Evolutionary conservation across 30 jellyfish, hydroid and myxozoan genomes (phyloP).

Genomic region (Clytia hemisphaerica): DNA sequence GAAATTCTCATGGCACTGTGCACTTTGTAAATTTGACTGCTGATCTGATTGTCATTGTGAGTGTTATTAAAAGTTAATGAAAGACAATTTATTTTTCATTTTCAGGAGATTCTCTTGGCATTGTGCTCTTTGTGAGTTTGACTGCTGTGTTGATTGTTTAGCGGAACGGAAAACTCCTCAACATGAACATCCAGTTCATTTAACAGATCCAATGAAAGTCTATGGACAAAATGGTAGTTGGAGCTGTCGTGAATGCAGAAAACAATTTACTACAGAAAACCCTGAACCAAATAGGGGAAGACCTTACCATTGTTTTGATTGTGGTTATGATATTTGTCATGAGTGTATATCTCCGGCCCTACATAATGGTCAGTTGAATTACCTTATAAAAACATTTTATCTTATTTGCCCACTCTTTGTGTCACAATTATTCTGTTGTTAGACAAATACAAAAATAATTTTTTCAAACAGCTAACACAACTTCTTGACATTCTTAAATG

Average conservation of each 20-base stretch:
- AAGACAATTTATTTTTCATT: not conserved
- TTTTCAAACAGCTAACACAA: no score
- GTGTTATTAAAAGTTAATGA: not conserved
- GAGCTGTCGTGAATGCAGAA: slow-evolving; percentile 80
- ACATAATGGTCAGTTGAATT: no score
- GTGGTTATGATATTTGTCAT: slow-evolving; percentile 53
- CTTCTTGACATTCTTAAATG: no score
- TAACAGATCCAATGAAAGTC: slow-evolving; percentile 64
- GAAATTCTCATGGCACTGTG: slow-evolving; percentile 37
- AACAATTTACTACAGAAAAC: not conserved
- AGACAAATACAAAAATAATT: no score
- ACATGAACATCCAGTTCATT: slow-evolving; percentile 66
- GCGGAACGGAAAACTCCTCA: slow-evolving; percentile 5
- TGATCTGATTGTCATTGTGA: slow-evolving; percentile 19
- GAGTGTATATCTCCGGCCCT: slow-evolving; percentile 16
- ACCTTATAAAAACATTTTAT: no score
- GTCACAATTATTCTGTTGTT: no score
- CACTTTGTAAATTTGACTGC: slow-evolving; percentile 40
- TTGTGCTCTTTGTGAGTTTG: slow-evolving; percentile 43
- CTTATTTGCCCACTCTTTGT: no score
- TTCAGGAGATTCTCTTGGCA: slow-evolving; percentile 41
- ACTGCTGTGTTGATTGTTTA: slow-evolving; percentile 25
- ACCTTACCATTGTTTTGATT: slow-evolving; percentile 46
- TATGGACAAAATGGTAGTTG: slow-evolving; percentile 65
- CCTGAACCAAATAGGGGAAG: slow-evolving; percentile 28